Base-by-base conservation (phyloP, 2,888 invertebrate genomes). In the Nomada goodeniana region DNA sequence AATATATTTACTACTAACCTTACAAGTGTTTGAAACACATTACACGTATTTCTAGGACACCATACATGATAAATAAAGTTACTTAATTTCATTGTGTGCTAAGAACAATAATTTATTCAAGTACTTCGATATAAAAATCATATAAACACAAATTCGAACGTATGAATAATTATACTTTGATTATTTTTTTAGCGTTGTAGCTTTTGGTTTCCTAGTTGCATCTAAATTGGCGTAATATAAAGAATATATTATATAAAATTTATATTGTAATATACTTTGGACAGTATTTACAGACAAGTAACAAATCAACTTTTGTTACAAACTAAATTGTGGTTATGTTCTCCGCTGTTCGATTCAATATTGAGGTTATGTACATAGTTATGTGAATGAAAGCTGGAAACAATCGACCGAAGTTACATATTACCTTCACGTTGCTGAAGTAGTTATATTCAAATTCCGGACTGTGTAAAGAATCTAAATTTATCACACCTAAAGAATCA, bases 1-100 rank as follows among this genome's bases (percentile, higher is more conserved):
- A 26, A 2, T 9, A 64, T 18, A 11, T 47, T 36, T 60, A 65
- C 63, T 13, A 80, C 80, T 68, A 9, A 84, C 84, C 74, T 83
- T 50, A 63, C 5, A 29, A 53, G 10, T 64, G 13, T 60, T 69
- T 60, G 65, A 2, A n/a, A 47, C 53, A 73, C 15, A 0, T 59
- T 60, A 53, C 42, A 61, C 68, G 68, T 67, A 23, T 9, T 67
- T 20, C 60, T 13, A 7, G 10, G 1, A 53, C 4, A 60, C 26
- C 26, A 60, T 29, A 57, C 20, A 20, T 53, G 26, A 68, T 9
- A 50, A 53, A 64, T 59, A 68, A 60, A 47, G 60, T 71, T 72
- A 18, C 10, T 61, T 53, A 76, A 53, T 50, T 59, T 71, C 82
- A 69, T 81, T 47, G 10, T 77, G 20, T 18, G 9, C 5, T 53